phyloP scores from a whole-genome alignment of 2,113 vertebrate species.

The Apteryx mantelli region DNA sequence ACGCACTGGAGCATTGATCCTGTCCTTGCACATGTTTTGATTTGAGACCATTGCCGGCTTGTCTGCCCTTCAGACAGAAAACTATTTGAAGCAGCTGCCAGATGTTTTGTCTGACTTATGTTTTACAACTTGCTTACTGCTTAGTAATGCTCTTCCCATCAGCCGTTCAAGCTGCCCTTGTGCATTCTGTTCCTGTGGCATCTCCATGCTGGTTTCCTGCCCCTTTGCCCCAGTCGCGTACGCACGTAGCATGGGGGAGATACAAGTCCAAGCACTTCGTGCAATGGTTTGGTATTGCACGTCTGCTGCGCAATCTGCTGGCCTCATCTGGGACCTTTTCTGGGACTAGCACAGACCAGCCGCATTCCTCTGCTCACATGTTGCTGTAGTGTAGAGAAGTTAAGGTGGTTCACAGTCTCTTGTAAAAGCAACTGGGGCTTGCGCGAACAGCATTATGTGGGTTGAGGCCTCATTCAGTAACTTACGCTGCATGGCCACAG shows the following conservation, averaged over 20 bases:
- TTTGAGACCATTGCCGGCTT: slow-evolving; percentile 47
- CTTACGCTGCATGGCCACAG: background rate
- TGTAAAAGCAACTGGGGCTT: background rate
- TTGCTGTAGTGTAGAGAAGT: background rate
- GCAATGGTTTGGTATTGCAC: fast-evolving
- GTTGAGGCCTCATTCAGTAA: background rate
- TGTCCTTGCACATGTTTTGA: slow-evolving; percentile 68
- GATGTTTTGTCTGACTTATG: slow-evolving; percentile 79
- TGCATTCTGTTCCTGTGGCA: background rate
- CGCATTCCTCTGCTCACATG: background rate
- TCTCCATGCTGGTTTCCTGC: background rate
- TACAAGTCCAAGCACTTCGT: background rate
- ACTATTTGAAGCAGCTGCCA: slow-evolving; percentile 80
- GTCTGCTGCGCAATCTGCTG: background rate
- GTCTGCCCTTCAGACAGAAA: slow-evolving; percentile 78
- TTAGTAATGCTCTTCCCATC: slow-evolving; percentile 46
- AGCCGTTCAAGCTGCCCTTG: slow-evolving; percentile 8
- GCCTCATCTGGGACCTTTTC: background rate
- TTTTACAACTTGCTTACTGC: slow-evolving; percentile 74
- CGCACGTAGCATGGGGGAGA: background rate
- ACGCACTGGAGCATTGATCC: background rate
- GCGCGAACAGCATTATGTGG: background rate
- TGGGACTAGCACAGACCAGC: background rate
- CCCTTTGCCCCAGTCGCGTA: background rate
- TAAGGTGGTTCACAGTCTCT: background rate